Percentiles rank a stretch among this genome's conserved stretches.
Conservation (phyloP, 2,888 invertebrate species). For the Terebella lapidaria region DNA sequence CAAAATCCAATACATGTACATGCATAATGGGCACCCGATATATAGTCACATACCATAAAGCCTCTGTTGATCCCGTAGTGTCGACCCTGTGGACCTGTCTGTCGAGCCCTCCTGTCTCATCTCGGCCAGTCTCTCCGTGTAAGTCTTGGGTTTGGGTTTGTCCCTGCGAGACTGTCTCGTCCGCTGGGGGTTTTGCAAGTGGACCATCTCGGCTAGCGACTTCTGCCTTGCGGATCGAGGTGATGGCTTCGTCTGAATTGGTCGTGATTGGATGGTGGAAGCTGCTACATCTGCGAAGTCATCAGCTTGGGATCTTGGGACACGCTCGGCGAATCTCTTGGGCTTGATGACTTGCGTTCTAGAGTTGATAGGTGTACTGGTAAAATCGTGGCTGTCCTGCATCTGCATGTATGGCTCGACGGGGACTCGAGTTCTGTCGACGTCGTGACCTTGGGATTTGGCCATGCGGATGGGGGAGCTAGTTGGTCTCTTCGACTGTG, state of each 20-base stretch:
- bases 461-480: neutral
- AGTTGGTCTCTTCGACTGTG: too few species aligned
- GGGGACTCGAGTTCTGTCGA: neutral
- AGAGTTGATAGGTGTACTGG: neutral
- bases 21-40: too few species aligned
- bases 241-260: neutral
- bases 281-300: neutral
- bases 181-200: slow-evolving; percentile 42
- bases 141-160: slow-evolving; percentile 5
- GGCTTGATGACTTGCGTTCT: neutral
- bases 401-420: neutral
- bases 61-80: slow-evolving; percentile 16
- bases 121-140: slow-evolving; percentile 12
- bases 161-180: slow-evolving; percentile 25
- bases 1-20: too few species aligned
- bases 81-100: neutral
- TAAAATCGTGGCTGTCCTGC: too few species aligned
- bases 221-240: neutral
- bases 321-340: too few species aligned
- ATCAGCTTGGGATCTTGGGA: too few species aligned
- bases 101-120: neutral
- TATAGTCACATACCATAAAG: slow-evolving; percentile 39
- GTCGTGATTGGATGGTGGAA: neutral
- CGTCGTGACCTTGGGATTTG: neutral
- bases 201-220: slow-evolving; percentile 37